Base-by-base conservation (phyloP, 2,113 vertebrate species). In the Leptobrachium leishanense region DNA sequence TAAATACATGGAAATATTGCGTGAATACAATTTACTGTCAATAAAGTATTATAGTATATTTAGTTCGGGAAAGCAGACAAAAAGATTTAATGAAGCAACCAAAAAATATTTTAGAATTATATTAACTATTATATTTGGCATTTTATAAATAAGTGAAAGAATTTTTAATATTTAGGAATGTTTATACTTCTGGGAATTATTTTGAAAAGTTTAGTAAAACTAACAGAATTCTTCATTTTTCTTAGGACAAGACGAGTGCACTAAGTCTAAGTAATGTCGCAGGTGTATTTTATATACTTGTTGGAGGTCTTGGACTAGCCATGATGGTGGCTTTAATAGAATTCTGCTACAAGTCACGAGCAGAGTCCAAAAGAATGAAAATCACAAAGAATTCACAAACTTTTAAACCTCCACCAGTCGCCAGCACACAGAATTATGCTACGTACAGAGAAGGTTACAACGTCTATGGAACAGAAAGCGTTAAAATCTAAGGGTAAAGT, bases 371-470 rank as follows among this genome's bases (percentile, higher is more conserved):
- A 95, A 89, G 97, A 91, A 96, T 99, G 94, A 99, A 99, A 95
- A 93, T 99, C 89, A 97, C 95, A 93, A 99, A 99, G 95, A 99
- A 95, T 90, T 92, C 95, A 76, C 97, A 99, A 94, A 99, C 95
- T 90, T 99, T 98, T 97, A 99, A 99, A 90, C 97, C 97, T 72
- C 87, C 95, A 89, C 98, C 97, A 12, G 92, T 97, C 87, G 93
- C 96, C 93, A 99, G 95, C 93, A 97, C 97, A 85, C 98, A 99
- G 94, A 99, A 99, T 94, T 99, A 98, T 72, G 96, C 98, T 86
- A 99, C 98, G 82, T 99, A 99, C 96, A 94, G 98, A 94, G 98
- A 98, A 95, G 97, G 98, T 90, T 98, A 98, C 96, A 98, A 99
- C 82, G 98, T 99, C 87, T 99, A 99, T 70, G 98, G 98, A 92